Base-by-base conservation (phyloP, 2,888 invertebrate species). In the Plebejus melissa region DNA sequence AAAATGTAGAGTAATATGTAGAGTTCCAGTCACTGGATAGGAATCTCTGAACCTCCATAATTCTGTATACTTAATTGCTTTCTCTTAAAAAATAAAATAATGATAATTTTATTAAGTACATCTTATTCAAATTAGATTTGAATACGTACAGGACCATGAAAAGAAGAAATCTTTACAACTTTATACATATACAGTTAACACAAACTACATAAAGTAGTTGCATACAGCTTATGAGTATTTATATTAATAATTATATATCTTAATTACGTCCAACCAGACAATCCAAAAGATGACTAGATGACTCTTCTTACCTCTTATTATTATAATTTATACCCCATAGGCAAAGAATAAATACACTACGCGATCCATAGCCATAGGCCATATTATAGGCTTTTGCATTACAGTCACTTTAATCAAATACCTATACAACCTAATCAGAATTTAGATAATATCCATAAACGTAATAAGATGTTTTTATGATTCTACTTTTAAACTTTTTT, bases 231-330 rank as follows among this genome's bases (percentile, higher is more conserved):
- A 57, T n/a, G 38, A 69, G 46, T 65, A 9, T 58, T 58, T 22
- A 74, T 7, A 57, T 9, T 9, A 11, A 41, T 57, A 57, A 57
- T 57, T 16, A 60, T 22, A 58, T 22, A 22, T 22, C 22, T 22
- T n/a, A 9, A 58, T 11, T 50, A n/a, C 2, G 22, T 58, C 60
- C 2, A 60, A 60, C 60, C 32, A 65, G 65, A 32, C 22, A 32
- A 65, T 65, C 32, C 13, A 28, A 32, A 28, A 16, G 28, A 72
- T 72, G 72, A 72, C 72, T 65, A 65, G 65, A 65, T 65, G 57
- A 57, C 57, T n/a, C 57, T 57, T 13, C n/a, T 57, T 16, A 54
- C 11, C 13, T 54, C 54, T 16, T 16, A 54, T 16, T 16, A 54
- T 54, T 32, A 32, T 32, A 32, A 22, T 22, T 22, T 22, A 22